Conservation (phyloP, 2,888 invertebrate genomes). For the Caenorhabditis macrosperma region DNA sequence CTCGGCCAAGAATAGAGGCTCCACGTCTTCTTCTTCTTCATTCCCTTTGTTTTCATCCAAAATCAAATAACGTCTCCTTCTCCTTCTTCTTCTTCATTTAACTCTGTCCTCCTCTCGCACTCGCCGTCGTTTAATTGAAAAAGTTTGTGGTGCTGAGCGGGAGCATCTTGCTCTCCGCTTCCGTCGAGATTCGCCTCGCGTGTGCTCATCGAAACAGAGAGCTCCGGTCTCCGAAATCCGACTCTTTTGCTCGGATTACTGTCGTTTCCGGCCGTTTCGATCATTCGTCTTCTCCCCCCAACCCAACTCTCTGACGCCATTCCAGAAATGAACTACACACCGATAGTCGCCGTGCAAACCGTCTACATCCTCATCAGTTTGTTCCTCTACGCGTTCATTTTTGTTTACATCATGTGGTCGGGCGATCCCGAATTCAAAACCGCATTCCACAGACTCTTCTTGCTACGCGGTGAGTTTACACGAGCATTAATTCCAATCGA, state of each 20-base stretch:
- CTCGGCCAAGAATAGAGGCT: not conserved
- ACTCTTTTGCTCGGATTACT: slow-evolving; percentile 25
- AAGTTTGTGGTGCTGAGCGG: slow-evolving; percentile 15
- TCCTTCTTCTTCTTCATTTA: slow-evolving; percentile 15
- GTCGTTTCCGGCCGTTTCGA: slow-evolving; percentile 31
- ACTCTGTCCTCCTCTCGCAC: not conserved
- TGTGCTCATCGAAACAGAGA: slow-evolving; percentile 45
- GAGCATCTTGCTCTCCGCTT: not conserved
- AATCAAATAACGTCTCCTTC: slow-evolving; percentile 43
- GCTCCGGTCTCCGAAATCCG: slow-evolving; percentile 23
- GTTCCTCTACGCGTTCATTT: slow-evolving; percentile 49
- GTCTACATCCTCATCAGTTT: slow-evolving; percentile 58
- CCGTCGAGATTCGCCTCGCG: not conserved
- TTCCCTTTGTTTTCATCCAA: not conserved
- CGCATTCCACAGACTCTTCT: slow-evolving; percentile 63
- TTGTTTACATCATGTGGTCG: slow-evolving; percentile 52
- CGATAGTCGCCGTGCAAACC: slow-evolving; percentile 45
- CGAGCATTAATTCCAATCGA: not conserved
- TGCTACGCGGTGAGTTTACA: slow-evolving; percentile 54
- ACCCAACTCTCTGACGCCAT: not conserved
- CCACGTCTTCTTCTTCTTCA: not conserved
- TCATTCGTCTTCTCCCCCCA: not conserved
- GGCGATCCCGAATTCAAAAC: slow-evolving; percentile 60
- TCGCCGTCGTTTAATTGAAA: slow-evolving; percentile 36
- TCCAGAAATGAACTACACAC: slow-evolving; percentile 45